Conservation (phyloP, 2,113 vertebrate species). For the Tupaia chinensis region DNA sequence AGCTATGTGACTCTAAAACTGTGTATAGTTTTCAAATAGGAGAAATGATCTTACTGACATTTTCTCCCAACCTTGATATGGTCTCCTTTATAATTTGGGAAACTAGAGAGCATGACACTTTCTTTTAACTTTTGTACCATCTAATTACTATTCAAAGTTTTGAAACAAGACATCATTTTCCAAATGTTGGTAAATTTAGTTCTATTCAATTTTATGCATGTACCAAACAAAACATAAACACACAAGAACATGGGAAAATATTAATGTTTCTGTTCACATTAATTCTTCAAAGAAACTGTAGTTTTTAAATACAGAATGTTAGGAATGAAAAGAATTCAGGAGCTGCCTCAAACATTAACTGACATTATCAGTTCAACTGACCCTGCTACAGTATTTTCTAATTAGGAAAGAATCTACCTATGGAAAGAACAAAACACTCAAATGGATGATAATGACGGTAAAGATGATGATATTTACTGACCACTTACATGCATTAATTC, state of each 20-base stretch:
- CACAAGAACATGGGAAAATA: neutral
- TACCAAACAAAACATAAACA: neutral
- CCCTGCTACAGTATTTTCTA: neutral
- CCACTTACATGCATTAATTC: neutral
- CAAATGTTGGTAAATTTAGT: too few species aligned
- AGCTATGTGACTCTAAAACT: conserved; percentile 36
- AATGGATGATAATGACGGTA: neutral
- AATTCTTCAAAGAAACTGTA: neutral
- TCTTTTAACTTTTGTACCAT: too few species aligned
- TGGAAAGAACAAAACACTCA: neutral
- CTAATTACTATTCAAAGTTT: too few species aligned
- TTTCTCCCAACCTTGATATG: too few species aligned
- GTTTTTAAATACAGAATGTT: neutral
- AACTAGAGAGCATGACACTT: too few species aligned
- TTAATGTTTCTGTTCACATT: neutral
- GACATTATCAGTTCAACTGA: neutral
- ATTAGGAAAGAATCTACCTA: neutral
- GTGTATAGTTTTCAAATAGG: neutral
- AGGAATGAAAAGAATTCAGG: conserved; percentile 16
- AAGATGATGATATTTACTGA: neutral
- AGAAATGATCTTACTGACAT: neutral
- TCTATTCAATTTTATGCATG: neutral
- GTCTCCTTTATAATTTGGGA: too few species aligned
- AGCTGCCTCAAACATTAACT: neutral
- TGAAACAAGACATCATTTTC: too few species aligned